These are phyloP conservation scores for Drosophila picticornis DNA, from an alignment of 2,888 invertebrate genomes.

Conservation along the genomic window DNA sequence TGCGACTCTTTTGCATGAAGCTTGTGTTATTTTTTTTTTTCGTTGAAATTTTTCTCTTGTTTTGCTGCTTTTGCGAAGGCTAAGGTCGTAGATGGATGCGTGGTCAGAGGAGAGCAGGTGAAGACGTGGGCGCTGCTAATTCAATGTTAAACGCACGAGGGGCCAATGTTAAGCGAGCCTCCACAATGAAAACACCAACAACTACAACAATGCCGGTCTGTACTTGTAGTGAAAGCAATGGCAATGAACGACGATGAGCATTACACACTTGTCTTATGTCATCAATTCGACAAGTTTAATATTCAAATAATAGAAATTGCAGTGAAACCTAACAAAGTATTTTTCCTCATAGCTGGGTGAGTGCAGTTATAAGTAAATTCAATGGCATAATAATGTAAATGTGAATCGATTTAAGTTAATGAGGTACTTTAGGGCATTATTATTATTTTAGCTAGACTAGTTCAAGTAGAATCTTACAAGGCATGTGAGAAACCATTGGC, in stretches of 20 bases:
- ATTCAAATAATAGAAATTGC: slow-evolving; percentile 16
- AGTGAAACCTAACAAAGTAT: neutral
- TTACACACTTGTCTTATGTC: slow-evolving; percentile 42
- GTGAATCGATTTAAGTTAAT: neutral
- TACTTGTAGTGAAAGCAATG: slow-evolving; percentile 61
- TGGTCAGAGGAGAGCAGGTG: slow-evolving; percentile 24
- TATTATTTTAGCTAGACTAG: neutral
- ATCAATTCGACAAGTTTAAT: slow-evolving; percentile 25
- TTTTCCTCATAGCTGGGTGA: slow-evolving; percentile 7
- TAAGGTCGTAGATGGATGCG: slow-evolving; percentile 59
- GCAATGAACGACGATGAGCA: slow-evolving; percentile 55
- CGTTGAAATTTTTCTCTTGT: neutral
- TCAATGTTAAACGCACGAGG: slow-evolving; percentile 67
- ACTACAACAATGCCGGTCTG: slow-evolving; percentile 2
- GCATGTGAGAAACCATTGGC: neutral
- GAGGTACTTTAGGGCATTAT: neutral
- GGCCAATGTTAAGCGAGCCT: slow-evolving; percentile 58
- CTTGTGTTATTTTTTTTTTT: slow-evolving; percentile 12
- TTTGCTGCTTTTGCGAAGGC: slow-evolving; percentile 61
- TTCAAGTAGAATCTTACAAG: neutral
- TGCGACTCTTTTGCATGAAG: slow-evolving; percentile 43
- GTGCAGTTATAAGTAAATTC: neutral
- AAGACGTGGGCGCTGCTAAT: slow-evolving; percentile 63
- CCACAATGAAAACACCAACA: slow-evolving; percentile 13
- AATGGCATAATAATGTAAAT: neutral